Conservation (phyloP, 2,888 invertebrate species). For the Elgonia sp. region DNA sequence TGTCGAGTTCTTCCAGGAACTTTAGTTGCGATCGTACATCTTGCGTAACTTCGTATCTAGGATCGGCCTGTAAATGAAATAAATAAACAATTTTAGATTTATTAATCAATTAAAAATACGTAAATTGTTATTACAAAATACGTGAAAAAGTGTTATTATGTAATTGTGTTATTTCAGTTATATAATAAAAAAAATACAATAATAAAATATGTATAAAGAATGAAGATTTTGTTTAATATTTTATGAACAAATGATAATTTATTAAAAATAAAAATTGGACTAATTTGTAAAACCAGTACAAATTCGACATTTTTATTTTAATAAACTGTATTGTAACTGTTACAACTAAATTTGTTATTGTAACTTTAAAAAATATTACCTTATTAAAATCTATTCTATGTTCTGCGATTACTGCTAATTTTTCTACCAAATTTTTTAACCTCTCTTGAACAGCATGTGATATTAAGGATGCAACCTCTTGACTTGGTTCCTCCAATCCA, state of each 20-base stretch:
- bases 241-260: too few species aligned
- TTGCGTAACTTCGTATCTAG: slow-evolving; percentile 95
- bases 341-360: neutral
- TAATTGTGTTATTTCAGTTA: too few species aligned
- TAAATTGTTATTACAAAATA: too few species aligned
- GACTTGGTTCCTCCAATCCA: slow-evolving; percentile 94
- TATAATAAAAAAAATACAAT: too few species aligned
- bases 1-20: slow-evolving; percentile 98
- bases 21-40: slow-evolving; percentile 97
- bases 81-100: neutral
- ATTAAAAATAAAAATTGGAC: too few species aligned
- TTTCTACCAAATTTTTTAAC: slow-evolving; percentile 96
- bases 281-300: too few species aligned
- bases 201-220: too few species aligned
- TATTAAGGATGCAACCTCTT: slow-evolving; percentile 95
- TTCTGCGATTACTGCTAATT: slow-evolving; percentile 96
- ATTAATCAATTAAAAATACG: too few species aligned
- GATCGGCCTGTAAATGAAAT: slow-evolving; percentile 90
- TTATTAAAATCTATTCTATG: slow-evolving; percentile 95
- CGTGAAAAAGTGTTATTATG: too few species aligned
- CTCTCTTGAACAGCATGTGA: slow-evolving; percentile 98
- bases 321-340: neutral
- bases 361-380: slow-evolving; percentile 21
- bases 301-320: too few species aligned
- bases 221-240: too few species aligned